Base-by-base conservation (phyloP, 2,113 vertebrate genomes). In the Sylvia atricapilla region DNA sequence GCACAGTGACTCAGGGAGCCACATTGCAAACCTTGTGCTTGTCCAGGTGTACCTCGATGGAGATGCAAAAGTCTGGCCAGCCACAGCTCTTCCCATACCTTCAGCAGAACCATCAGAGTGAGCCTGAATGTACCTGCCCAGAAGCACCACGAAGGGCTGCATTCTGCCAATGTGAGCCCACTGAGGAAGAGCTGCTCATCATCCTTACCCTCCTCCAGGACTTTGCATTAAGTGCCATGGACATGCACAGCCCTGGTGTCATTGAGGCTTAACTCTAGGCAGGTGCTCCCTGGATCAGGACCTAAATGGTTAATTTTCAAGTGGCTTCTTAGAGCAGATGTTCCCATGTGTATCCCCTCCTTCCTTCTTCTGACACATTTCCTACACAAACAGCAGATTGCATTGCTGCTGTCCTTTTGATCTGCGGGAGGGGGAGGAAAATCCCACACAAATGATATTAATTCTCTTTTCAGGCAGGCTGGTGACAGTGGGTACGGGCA, bases 371-470 rank as follows among this genome's bases (percentile, higher is more conserved):
- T 96, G 96, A 97, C 96, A 97, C 95, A 96, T 96, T 97, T 97
- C 93, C 95, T 97, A 96, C 95, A 96, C 95, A 96, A 94, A 94
- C 96, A 97, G 96, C 96, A 97, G 96, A 96, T 95, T 96, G 94
- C 96, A 79, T 96, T 94, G 96, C 96, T 96, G 96, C 93, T 94
- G 95, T 96, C 95, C 96, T 97, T 96, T 97, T 96, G 96, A 96
- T 96, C 96, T 91, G 89, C 1, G 4, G 92, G 94, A 94, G 96
- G 95, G 95, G 94, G 94, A 96, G 95, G 96, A 96, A 96, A 94
- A 96, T 84, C 95, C 93, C 96, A 94, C 95, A 95, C 90, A 89
- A 96, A 94, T 77, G 13, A 94, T 92, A 95, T 96, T 95, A 89
- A 91, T 91, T 94, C 58, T 66, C 81, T 85, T 90, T 82, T 87